These are phyloP conservation scores for Emesis furor DNA, from an alignment of 2,888 invertebrate genomes.

Conservation along the genomic window DNA sequence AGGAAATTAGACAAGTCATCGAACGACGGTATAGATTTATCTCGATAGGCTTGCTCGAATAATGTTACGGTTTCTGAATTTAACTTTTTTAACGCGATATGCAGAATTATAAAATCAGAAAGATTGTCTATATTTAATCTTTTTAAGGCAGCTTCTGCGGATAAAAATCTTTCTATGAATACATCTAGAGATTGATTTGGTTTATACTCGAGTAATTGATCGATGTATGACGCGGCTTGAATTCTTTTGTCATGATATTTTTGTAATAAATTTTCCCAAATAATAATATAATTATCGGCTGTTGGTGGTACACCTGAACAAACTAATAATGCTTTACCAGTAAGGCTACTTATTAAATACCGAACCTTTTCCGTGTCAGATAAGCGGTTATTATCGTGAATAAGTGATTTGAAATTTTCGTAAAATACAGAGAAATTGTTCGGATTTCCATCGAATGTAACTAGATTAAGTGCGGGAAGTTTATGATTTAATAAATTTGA, in stretches of 20 bases:
- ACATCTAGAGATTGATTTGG: conserved; percentile 30
- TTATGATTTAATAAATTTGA: neutral
- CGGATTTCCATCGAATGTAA: neutral
- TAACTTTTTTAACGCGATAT: conserved; percentile 52
- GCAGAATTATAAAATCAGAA: conserved; percentile 49
- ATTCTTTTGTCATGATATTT: conserved; percentile 58
- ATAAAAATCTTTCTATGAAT: conserved; percentile 42
- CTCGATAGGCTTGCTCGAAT: conserved; percentile 40
- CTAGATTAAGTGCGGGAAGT: neutral
- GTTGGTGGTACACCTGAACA: conserved; percentile 45
- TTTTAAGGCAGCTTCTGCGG: conserved; percentile 35
- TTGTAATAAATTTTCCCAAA: conserved; percentile 42
- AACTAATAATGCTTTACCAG: conserved; percentile 49
- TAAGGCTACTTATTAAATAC: conserved; percentile 50
- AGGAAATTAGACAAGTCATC: neutral
- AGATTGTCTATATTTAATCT: conserved; percentile 45
- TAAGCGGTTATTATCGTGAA: neutral
- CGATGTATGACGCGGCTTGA: conserved; percentile 46
- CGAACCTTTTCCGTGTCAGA: conserved; percentile 47
- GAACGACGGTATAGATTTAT: neutral
- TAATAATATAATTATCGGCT: conserved; percentile 48
- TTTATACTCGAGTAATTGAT: conserved; percentile 45
- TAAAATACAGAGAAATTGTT: neutral
- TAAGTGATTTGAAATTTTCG: neutral
- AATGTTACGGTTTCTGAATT: conserved; percentile 41